These are phyloP conservation scores for Trissolcus japonicus DNA, from an alignment of 2,888 invertebrate genomes.

Conservation along the genomic window DNA sequence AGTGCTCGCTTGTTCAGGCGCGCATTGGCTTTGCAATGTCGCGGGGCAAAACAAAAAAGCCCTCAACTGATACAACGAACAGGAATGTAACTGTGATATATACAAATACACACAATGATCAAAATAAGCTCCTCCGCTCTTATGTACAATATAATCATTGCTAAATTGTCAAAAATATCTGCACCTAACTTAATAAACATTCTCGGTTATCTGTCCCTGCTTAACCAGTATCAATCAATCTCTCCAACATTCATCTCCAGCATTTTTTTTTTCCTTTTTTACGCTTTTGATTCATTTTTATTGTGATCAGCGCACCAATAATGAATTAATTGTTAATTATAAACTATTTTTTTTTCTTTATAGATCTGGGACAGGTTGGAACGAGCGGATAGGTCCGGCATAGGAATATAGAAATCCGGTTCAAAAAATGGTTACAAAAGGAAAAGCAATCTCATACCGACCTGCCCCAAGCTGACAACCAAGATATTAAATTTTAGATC, in stretches of 20 bases:
- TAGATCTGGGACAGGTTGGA: conserved; percentile 9
- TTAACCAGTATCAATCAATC: background rate
- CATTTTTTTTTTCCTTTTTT: background rate
- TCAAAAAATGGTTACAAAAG: conserved; percentile 42
- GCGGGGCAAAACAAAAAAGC: conserved; percentile 1
- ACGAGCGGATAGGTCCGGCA: conserved; percentile 5
- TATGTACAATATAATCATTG: conserved; percentile 46
- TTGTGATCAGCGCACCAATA: background rate
- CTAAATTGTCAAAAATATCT: conserved; percentile 45
- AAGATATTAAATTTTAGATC: conserved; percentile 26
- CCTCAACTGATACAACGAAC: conserved; percentile 27
- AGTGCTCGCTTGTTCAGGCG: background rate
- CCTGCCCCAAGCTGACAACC: conserved; percentile 2
- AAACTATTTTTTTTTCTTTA: conserved; percentile 4
- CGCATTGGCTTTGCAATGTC: conserved; percentile 13
- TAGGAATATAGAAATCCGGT: conserved; percentile 41
- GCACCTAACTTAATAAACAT: conserved; percentile 34
- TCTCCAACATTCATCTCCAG: background rate
- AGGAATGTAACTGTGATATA: conserved; percentile 51
- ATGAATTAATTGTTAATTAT: too few species aligned
- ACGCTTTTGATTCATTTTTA: background rate
- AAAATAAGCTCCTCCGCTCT: conserved; percentile 57
- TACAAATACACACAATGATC: conserved; percentile 43
- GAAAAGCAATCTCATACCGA: conserved; percentile 9
- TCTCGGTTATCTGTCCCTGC: conserved; percentile 15